Base-by-base conservation (phyloP, 2,797 vertebrate species). In the Schizopygopsis malacanthus region DNA sequence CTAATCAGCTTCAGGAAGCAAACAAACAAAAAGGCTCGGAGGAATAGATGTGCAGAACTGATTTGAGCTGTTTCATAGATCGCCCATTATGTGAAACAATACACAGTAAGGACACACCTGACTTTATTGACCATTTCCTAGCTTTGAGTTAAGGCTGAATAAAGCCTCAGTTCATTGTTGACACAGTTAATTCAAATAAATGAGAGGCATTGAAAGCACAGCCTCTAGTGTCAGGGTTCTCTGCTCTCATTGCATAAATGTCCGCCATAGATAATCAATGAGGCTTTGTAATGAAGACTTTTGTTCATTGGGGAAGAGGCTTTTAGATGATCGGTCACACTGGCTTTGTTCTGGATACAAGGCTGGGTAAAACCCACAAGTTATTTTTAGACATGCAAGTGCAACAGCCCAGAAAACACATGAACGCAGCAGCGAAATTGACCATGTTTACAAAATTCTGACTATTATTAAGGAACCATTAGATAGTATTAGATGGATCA, bases 121-220 rank as follows among this genome's bases (percentile, higher is more conserved):
- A 89, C 72, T 82, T 82, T 41, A 77, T 79, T 80, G 56, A 80
- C 81, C 39, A 63, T 73, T 39, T 79, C 72, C 79, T 81, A 65
- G 67, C 50, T 81, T 16, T 77, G 70, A 77, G 87, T 85, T 82
- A 87, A 88, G 71, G 65, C 39, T 47, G 72, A 47, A 6, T 56
- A 77, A 85, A 52, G 80, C 89, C 65, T 87, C 85, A 69, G 80
- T 75, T 75, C 20, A 16, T 78, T 84, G 77, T 87, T 61, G 86
- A 70, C 79, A 87, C 89, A 87, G 76, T 81, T 88, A 77, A 88
- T 83, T 88, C 56, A 78, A 85, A 90, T 85, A 85, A 91, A 84
- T 82, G 61, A 79, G 79, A 73, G 47, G 76, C 79, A 72, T 37
- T 85, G 67, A 81, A 87, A 89, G 80, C 54, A 20, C 37, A 83